Evolutionary conservation across 2,888 invertebrate species (phyloP).

Genomic region (Syritta pipiens): DNA sequence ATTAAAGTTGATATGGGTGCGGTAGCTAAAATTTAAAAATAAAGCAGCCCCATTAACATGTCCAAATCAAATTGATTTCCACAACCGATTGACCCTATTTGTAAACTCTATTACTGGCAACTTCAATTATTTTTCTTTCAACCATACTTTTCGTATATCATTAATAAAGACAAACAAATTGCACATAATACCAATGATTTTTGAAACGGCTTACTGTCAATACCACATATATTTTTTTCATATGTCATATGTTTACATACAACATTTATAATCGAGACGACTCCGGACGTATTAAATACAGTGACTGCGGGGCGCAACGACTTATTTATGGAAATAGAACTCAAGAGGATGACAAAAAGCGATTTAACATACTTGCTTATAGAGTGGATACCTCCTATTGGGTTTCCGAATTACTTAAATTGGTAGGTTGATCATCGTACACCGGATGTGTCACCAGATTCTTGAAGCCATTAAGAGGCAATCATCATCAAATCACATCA

Average conservation of each 20-base stretch:
- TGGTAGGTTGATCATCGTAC: not conserved
- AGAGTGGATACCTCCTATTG: constrained; percentile 51
- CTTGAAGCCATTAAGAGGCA: no score
- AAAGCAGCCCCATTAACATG: constrained; percentile 53
- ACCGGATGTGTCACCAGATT: constrained; percentile 23
- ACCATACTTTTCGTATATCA: no score
- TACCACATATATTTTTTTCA: not conserved
- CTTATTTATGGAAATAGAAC: constrained; percentile 16
- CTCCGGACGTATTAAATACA: constrained; percentile 51
- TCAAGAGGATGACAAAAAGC: constrained; percentile 61
- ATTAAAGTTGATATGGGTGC: no score
- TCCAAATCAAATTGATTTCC: constrained; percentile 63
- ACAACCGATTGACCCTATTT: constrained; percentile 59
- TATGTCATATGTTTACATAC: constrained; percentile 22
- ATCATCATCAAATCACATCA: constrained; percentile 15
- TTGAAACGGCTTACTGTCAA: not conserved
- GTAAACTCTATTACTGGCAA: constrained; percentile 2
- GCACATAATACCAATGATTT: no score
- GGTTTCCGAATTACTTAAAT: not conserved
- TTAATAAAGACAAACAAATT: no score
- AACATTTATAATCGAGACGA: constrained; percentile 45
- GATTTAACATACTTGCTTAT: constrained; percentile 54
- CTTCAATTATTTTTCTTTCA: not conserved
- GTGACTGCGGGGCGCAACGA: constrained; percentile 30
- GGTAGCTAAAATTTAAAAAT: no score